These are phyloP conservation scores for Abrostola triplasia DNA, from an alignment of 2,888 invertebrate species.

Conservation along the genomic window DNA sequence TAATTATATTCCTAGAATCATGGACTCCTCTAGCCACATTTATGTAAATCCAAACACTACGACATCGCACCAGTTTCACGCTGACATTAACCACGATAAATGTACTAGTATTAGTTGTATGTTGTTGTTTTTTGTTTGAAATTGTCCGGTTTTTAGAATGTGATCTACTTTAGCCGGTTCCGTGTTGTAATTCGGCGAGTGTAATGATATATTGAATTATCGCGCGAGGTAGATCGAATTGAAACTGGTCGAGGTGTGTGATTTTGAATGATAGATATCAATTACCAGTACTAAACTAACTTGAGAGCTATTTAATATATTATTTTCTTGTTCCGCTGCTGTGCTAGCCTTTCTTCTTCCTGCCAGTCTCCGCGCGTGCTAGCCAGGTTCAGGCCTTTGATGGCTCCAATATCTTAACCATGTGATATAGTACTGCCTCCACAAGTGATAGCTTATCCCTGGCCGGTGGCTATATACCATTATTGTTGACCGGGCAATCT, in stretches of 20 bases:
- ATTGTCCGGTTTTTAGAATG: conserved; percentile 45
- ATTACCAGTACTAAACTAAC: no score
- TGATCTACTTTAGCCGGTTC: conserved; percentile 48
- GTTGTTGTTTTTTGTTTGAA: conserved; percentile 36
- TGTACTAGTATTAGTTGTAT: conserved; percentile 24
- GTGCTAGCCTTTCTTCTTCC: no score
- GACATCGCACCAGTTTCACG: conserved; percentile 19
- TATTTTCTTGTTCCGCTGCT: no score
- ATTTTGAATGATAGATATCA: background rate
- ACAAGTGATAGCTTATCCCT: no score
- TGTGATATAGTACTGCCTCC: no score
- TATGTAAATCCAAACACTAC: conserved; percentile 32
- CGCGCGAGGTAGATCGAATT: conserved; percentile 3
- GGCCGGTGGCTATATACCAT: no score
- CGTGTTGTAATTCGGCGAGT: conserved; percentile 47
- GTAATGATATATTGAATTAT: conserved; percentile 35
- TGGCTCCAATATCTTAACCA: no score
- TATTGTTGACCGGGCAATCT: no score
- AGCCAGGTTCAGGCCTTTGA: no score
- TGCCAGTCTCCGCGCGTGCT: no score
- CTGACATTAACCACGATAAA: conserved; percentile 41
- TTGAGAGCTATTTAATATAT: no score
- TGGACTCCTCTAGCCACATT: background rate
- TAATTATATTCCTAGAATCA: no score
- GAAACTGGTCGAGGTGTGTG: conserved; percentile 18